Percentiles rank a stretch among this genome's conserved stretches.
Evolutionary conservation across 1,140 invertebrate species (phyloP).

Genomic region (Spodoptera litura): DNA sequence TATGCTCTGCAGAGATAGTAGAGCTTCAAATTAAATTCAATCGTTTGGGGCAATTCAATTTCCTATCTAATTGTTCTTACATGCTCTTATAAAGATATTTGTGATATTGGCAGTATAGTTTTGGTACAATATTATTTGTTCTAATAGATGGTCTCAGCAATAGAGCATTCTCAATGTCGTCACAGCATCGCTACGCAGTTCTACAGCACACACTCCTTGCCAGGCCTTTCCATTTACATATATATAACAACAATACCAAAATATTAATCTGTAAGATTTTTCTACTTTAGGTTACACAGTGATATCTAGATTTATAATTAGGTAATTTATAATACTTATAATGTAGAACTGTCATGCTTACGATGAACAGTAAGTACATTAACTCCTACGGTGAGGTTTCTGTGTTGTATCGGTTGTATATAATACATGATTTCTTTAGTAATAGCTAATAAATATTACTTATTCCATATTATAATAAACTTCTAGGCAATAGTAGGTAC

Average conservation of each 20-base stretch:
- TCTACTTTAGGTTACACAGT: constrained; percentile 18
- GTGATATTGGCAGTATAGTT: no score
- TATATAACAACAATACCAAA: constrained; percentile 27
- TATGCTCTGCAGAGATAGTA: neutral
- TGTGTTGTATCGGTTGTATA: constrained; percentile 24
- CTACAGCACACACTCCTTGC: neutral
- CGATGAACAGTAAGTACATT: constrained; percentile 8
- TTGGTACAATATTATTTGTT: no score
- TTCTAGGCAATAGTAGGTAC: constrained; percentile 27
- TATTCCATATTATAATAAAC: constrained; percentile 36
- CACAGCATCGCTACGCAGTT: neutral
- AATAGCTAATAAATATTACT: constrained; percentile 12
- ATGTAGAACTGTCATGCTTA: neutral
- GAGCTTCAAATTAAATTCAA: neutral
- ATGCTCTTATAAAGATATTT: neutral
- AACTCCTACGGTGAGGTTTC: constrained; percentile 38
- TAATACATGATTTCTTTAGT: constrained; percentile 11
- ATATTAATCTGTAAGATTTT: constrained; percentile 17
- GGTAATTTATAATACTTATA: constrained; percentile 17
- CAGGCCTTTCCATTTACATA: constrained; percentile 6
- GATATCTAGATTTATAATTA: constrained; percentile 12
- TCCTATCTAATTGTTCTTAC: constrained; percentile 35
- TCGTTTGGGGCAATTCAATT: constrained; percentile 23
- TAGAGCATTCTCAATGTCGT: neutral
- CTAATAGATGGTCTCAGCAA: no score